These are phyloP conservation scores for Cataglyphis hispanica DNA, from an alignment of 1,140 invertebrate species.

Conservation along the genomic window DNA sequence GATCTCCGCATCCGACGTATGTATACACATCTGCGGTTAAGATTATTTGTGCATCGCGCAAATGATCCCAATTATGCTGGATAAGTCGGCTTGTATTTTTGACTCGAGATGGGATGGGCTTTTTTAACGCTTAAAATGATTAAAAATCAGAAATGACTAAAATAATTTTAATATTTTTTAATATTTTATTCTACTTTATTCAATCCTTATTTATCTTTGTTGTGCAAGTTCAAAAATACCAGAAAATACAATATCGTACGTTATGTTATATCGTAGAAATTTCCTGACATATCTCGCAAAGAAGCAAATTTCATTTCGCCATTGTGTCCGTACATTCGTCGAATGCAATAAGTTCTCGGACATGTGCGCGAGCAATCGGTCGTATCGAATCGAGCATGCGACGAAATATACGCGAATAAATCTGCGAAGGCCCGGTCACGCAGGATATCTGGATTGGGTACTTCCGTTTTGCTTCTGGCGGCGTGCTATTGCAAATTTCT, in stretches of 20 bases:
- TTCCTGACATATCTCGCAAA: slow-evolving; percentile 1
- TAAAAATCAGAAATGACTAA: neutral
- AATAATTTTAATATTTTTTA: neutral
- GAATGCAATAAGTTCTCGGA: slow-evolving; percentile 31
- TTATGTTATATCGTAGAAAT: neutral
- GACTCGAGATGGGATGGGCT: neutral
- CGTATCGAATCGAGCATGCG: slow-evolving; percentile 63
- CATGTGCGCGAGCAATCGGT: slow-evolving; percentile 26
- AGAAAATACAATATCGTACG: neutral
- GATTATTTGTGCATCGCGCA: slow-evolving; percentile 13
- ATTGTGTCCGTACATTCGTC: slow-evolving; percentile 22
- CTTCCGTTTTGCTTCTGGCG: slow-evolving; percentile 63
- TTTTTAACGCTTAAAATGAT: neutral
- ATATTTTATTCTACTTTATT: neutral
- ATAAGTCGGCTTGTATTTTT: neutral
- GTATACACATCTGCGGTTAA: slow-evolving; percentile 38
- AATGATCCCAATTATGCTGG: slow-evolving; percentile 23
- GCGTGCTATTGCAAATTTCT: slow-evolving; percentile 16
- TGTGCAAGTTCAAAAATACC: neutral
- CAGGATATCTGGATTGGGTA: slow-evolving; percentile 67
- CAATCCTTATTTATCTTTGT: neutral
- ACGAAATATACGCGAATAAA: slow-evolving; percentile 63
- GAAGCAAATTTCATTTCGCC: slow-evolving; percentile 35
- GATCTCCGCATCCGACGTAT: slow-evolving; percentile 40
- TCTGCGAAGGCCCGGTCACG: slow-evolving; percentile 55